Evolutionary conservation across 2,888 invertebrate genomes (phyloP), one percentile per base, ranked within the genome.

Genomic region (Mesopsocus fuscifrons): DNA sequence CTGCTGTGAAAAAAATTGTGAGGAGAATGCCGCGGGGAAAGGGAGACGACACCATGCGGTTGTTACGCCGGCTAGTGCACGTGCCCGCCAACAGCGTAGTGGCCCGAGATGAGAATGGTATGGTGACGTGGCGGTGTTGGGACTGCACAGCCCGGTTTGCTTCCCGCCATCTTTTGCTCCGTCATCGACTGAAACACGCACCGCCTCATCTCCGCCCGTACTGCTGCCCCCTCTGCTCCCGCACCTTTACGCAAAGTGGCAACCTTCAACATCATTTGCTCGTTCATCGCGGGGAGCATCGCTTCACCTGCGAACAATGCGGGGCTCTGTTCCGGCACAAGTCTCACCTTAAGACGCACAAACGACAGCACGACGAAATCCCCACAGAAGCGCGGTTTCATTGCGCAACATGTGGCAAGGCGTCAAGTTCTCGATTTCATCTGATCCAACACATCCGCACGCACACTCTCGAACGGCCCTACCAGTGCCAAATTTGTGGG

Each of bases 381-480:
- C 9, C 3, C 6, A 3, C 20, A 6, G 17, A 38, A 4, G 6
- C 38, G 3, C 15, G 18, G 5, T 38, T 38, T 17, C 9, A 38
- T 3, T 38, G 38, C 20, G 17, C 16, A 3, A 20, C 17, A 6
- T 38, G 38, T 11, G 38, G 21, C 16, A 38, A 38, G 20, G 20
- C 9, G 5, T 38, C n/a, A 5, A 3, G 3, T 6, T 18, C 38
- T 5, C 17, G 5, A 18, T 38, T 20, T 17, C 38, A 38, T 17
- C 17, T 20, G n/a, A 18, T 20, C 11, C 18, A 38, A 11, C 38
- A 38, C 20, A 21, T 20, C 15, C 15, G 38, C 15, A 38, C 8
- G 4, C 38, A 38, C 20, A 38, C 38, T 13, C 15, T 18, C 4
- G 38, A 38, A 38, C 17, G 18, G 18, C 38, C 38, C n/a, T 38